Base-by-base conservation (phyloP, 2,797 vertebrate species). In the Anolis apletophallus region DNA sequence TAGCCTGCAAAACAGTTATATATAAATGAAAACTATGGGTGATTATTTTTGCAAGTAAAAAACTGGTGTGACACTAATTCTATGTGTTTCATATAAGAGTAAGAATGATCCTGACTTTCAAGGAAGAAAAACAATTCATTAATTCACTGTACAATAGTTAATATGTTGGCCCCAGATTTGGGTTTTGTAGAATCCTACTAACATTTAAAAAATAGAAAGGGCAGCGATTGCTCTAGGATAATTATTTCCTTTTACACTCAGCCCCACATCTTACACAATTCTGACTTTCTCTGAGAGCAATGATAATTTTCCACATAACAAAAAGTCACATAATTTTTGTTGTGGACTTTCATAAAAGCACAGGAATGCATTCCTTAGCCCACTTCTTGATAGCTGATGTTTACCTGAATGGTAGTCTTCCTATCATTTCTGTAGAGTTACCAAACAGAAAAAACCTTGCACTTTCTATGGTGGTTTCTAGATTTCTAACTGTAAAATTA, bases 1-100 rank as follows among this genome's bases (percentile, higher is more conserved):
- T 99, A 99, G 92, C 99, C 99, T 99, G 93, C 16, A 96, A 94
- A 79, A 81, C 4, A 95, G 94, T 88, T 88, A 87, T 75, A 90
- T 29, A 88, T 64, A 88, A 80, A 86, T 94, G 87, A 93, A 88
- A 76, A 81, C 10, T 76, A 68, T 19, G 29, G 59, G 50, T 71
- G 5, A 59, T 14, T 0, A 19, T 26, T 79, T 13, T 83, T 89
- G 9, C 46, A 91, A 83, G 64, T 82, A 17, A 77, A 3, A 81
- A 69, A 36, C 7, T 52, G 57, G 75, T 71, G 10, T 50, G 29
- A 82, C 19, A 77, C 12, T 79, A 0, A 57, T 88, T 73, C 78
- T 80, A 84, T 0, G 6, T 54, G 2, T 76, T 16, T 12, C 16
- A 9, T 10, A 21, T 7, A 64, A 80, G 52, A 83, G 34, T 64